Conservation (phyloP, 1,140 invertebrate species). For the Carposina sasakii region DNA sequence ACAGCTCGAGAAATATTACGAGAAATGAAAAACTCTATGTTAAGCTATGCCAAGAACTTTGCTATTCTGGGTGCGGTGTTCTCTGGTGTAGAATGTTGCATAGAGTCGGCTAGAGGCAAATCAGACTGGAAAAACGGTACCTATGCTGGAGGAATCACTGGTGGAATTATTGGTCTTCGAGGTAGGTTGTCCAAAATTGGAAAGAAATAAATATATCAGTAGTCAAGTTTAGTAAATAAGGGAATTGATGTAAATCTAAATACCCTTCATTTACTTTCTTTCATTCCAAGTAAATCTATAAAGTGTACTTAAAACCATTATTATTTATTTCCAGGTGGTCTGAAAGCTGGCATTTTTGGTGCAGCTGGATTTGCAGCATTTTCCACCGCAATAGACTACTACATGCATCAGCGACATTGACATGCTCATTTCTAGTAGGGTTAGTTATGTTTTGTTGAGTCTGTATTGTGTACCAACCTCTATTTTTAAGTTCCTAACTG, state of each 20-base stretch:
- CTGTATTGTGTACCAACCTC: no score
- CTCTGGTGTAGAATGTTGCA: slow-evolving; percentile 92
- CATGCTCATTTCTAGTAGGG: no score
- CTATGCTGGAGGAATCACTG: slow-evolving; percentile 93
- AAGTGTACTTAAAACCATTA: slow-evolving; percentile 8
- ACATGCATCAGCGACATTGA: slow-evolving; percentile 78
- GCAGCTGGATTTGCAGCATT: slow-evolving; percentile 97
- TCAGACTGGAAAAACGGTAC: slow-evolving; percentile 97
- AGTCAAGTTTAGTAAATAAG: no score
- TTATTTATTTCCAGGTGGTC: slow-evolving; percentile 83
- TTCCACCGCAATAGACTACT: slow-evolving; percentile 96
- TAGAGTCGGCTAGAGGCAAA: slow-evolving; percentile 94
- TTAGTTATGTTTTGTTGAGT: no score
- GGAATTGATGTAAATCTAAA: no score
- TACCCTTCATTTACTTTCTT: no score
- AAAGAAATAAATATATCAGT: no score
- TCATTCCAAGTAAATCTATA: no score
- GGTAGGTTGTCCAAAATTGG: no score
- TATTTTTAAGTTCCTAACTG: no score
- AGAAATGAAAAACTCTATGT: slow-evolving; percentile 93
- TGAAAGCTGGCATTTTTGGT: slow-evolving; percentile 93
- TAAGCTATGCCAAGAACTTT: slow-evolving; percentile 98
- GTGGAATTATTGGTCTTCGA: slow-evolving; percentile 95
- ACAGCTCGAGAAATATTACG: slow-evolving; percentile 86
- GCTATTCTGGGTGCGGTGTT: slow-evolving; percentile 95